Percentiles rank a stretch among this genome's conserved stretches.
These are phyloP conservation scores for Gnathonemus echidnorhynchus DNA, from an alignment of 2,113 vertebrate species.

Conservation along the genomic window DNA sequence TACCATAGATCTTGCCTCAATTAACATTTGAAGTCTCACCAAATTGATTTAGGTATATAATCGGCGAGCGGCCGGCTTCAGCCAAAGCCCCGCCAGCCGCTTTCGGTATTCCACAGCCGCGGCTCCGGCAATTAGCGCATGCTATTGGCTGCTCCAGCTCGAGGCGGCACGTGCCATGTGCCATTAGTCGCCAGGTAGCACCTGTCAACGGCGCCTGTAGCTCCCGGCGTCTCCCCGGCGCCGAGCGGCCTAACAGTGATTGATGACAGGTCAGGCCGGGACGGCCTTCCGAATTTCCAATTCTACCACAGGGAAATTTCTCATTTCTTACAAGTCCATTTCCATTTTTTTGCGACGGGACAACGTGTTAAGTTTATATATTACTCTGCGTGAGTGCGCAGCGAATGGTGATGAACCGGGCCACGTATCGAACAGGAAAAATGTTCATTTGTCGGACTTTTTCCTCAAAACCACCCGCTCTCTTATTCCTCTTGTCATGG, in stretches of 20 bases:
- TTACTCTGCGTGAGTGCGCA: slow-evolving; percentile 43
- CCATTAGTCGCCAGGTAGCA: slow-evolving; percentile 48
- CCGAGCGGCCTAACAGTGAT: slow-evolving; percentile 53
- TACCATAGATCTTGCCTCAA: slow-evolving; percentile 28
- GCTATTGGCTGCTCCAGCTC: slow-evolving; percentile 31
- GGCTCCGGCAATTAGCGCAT: slow-evolving; percentile 39
- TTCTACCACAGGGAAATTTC: slow-evolving; percentile 66
- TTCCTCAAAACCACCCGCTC: slow-evolving; percentile 42
- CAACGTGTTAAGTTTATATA: slow-evolving; percentile 55
- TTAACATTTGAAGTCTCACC: slow-evolving; percentile 31
- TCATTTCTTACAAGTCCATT: slow-evolving; percentile 68
- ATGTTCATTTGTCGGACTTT: slow-evolving; percentile 50
- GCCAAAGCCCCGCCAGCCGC: slow-evolving; percentile 18
- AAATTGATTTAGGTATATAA: slow-evolving; percentile 42
- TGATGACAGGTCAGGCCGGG: slow-evolving; percentile 64
- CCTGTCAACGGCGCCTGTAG: slow-evolving; percentile 48
- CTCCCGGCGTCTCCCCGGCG: slow-evolving; percentile 33
- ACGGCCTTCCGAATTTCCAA: slow-evolving; percentile 57
- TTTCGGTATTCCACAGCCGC: slow-evolving; percentile 37
- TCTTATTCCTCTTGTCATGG: slow-evolving; percentile 36
- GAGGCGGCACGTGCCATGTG: slow-evolving; percentile 34
- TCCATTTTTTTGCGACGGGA: slow-evolving; percentile 53
- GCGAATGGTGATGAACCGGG: slow-evolving; percentile 61
- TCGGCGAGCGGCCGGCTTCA: slow-evolving; percentile 25
- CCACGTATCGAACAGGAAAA: slow-evolving; percentile 41